A percentile compares a stretch with the other conserved stretches of the same genome.
phyloP scores from a whole-genome alignment of 2,113 vertebrate genomes.

The Anolis sagrei region DNA sequence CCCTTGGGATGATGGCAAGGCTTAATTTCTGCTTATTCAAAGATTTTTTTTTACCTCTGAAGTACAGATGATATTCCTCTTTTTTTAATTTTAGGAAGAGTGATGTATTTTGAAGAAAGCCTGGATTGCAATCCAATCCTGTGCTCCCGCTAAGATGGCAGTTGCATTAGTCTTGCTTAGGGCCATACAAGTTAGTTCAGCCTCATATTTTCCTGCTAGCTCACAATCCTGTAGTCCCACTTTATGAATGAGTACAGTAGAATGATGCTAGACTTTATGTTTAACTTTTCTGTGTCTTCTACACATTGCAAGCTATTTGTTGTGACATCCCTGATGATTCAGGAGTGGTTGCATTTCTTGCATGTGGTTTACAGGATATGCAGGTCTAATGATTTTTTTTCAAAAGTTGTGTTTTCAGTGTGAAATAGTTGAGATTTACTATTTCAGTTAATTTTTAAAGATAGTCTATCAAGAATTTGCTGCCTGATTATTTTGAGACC shows the following conservation, averaged over 20 bases:
- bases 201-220: background rate
- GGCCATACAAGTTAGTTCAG: background rate
- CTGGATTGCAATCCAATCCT: background rate
- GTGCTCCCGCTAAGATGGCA: background rate
- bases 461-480: background rate
- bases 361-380: no score
- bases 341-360: background rate
- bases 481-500: background rate
- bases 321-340: background rate
- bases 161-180: background rate
- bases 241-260: background rate
- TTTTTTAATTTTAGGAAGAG: background rate
- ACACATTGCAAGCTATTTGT: background rate
- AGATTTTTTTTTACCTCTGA: background rate
- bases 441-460: background rate
- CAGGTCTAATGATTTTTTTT: background rate
- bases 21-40: background rate
- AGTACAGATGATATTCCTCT: background rate
- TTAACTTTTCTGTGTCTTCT: background rate
- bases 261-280: background rate
- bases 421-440: background rate
- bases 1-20: background rate
- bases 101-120: background rate
- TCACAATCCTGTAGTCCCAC: background rate
- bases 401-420: background rate